Evolutionary conservation across 1,140 invertebrate genomes (phyloP).

Genomic region (Ceratina australensis): DNA sequence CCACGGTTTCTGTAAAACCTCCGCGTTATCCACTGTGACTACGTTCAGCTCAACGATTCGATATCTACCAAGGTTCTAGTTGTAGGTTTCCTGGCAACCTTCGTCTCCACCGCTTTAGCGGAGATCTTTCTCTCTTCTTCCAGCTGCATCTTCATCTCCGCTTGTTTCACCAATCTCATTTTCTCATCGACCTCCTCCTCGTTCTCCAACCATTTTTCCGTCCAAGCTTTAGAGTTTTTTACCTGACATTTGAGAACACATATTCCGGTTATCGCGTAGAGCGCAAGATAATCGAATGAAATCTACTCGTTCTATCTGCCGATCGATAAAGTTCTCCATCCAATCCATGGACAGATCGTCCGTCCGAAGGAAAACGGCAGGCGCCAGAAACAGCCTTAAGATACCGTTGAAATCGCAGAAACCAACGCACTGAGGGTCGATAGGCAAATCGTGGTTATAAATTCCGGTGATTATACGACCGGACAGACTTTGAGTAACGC

Average conservation of each 20-base stretch:
- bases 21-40: neutral
- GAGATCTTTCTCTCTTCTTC: constrained; percentile 50
- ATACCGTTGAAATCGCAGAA: constrained; percentile 82
- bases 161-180: constrained; percentile 43
- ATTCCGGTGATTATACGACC: constrained; percentile 73
- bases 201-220: constrained; percentile 51
- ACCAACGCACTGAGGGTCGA: constrained; percentile 68
- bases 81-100: neutral
- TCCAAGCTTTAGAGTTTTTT: constrained; percentile 59
- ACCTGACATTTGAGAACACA: constrained; percentile 43
- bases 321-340: constrained; percentile 69
- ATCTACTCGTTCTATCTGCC: constrained; percentile 66
- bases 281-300: neutral
- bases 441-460: constrained; percentile 64
- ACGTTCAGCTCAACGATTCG: neutral
- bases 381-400: constrained; percentile 81
- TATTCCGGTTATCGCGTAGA: neutral
- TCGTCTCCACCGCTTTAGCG: constrained; percentile 44
- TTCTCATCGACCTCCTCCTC: constrained; percentile 47
- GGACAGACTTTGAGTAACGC: constrained; percentile 68
- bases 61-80: constrained; percentile 5
- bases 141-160: constrained; percentile 45
- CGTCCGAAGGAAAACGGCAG: constrained; percentile 74
- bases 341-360: constrained; percentile 62
- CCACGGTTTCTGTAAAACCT: constrained; percentile 52